Evolutionary conservation across 2,797 vertebrate genomes (phyloP).

Genomic region (Xenentodon cancila): DNA sequence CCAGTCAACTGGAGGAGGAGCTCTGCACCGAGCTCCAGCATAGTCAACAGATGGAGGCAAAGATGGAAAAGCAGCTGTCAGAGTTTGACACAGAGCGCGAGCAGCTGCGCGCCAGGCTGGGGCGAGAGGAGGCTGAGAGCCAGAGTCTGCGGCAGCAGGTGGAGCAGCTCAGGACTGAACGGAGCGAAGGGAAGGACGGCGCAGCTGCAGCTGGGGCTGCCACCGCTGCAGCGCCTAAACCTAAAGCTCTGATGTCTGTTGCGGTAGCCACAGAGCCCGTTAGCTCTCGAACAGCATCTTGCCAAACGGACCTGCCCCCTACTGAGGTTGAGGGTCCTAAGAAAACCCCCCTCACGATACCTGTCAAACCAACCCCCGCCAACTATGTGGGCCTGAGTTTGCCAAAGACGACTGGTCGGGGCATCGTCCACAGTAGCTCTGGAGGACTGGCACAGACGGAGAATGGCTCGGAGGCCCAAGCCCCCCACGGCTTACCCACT

Average conservation of each 20-base stretch:
- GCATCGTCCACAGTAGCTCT: conserved; percentile 73
- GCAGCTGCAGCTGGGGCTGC: conserved; percentile 44
- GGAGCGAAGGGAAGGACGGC: conserved; percentile 57
- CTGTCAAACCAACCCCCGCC: conserved; percentile 85
- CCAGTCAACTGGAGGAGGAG: conserved; percentile 86
- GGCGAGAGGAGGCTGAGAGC: conserved; percentile 90
- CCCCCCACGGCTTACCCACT: conserved; percentile 81
- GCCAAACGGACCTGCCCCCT: conserved; percentile 86
- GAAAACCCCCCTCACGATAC: conserved; percentile 85
- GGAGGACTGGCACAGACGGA: conserved; percentile 78
- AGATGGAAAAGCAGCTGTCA: conserved; percentile 96
- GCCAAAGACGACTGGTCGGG: conserved; percentile 80
- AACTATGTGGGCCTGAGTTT: conserved; percentile 85
- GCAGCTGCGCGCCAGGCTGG: conserved; percentile 91
- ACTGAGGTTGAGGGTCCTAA: conserved; percentile 85
- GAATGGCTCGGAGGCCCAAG: conserved; percentile 87
- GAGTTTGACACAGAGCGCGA: conserved; percentile 96
- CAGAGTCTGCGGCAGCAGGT: conserved; percentile 90
- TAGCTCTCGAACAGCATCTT: conserved; percentile 82
- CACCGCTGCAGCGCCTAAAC: conserved; percentile 76
- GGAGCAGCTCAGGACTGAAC: conserved; percentile 90
- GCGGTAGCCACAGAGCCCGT: conserved; percentile 87
- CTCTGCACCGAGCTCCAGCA: conserved; percentile 86
- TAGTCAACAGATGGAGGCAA: conserved; percentile 94
- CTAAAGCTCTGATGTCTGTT: conserved; percentile 82